phyloP scores from a whole-genome alignment of 2,888 invertebrate species.

The Holacanthella duospinosa region DNA sequence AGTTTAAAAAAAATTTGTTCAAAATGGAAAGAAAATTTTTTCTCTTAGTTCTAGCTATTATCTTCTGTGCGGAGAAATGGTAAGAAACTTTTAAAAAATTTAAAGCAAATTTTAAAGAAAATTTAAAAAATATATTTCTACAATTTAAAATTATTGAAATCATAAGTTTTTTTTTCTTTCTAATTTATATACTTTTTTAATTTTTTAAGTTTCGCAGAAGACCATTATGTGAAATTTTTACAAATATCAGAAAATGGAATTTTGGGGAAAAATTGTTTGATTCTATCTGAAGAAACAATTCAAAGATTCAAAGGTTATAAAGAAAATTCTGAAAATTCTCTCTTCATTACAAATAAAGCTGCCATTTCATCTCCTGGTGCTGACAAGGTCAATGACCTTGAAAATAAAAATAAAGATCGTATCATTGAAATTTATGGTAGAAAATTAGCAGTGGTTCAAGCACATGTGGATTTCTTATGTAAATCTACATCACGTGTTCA shows the following conservation, averaged over 20 bases:
- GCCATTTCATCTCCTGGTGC: background rate
- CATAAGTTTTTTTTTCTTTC: background rate
- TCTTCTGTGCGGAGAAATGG: no score
- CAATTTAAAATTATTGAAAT: no score
- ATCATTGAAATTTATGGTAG: slow-evolving; percentile 9
- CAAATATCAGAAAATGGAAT: background rate
- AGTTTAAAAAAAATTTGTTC: no score
- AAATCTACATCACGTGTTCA: background rate
- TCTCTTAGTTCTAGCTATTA: no score
- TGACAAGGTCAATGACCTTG: background rate
- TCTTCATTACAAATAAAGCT: background rate
- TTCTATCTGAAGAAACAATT: slow-evolving; percentile 17
- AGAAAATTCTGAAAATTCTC: slow-evolving; percentile 11
- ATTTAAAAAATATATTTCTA: no score
- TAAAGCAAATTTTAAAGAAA: no score
- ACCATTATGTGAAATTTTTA: background rate
- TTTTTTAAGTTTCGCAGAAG: background rate
- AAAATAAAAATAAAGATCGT: background rate
- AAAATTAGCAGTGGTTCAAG: background rate
- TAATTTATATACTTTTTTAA: background rate
- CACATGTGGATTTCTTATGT: slow-evolving; percentile 1
- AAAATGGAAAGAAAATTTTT: no score
- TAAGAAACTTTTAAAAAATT: no score
- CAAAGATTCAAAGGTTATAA: slow-evolving; percentile 21
- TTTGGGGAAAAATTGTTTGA: slow-evolving; percentile 9